Evolutionary conservation across 2,888 invertebrate genomes (phyloP), one percentile per base, ranked within the genome.

Genomic region (Lydus trimaculatus): DNA sequence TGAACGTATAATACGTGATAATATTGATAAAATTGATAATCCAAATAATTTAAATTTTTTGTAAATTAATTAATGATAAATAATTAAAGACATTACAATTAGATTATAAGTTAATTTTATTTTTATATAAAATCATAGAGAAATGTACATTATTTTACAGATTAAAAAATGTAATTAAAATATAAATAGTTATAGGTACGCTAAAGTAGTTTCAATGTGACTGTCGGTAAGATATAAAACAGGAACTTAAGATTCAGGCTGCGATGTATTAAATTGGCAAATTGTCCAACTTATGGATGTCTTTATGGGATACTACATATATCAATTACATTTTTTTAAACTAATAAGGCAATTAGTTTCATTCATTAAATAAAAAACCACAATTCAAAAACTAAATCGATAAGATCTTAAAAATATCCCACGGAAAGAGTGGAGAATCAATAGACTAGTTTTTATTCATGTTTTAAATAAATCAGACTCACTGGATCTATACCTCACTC

Each of bases 1-100:
- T 1, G 94, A 95, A 81, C 87, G 90, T 72, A 83, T 91, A 66
- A 92, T 95, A 69, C 90, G 91, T 76, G 89, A 91, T 68, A 90
- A 92, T 79, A 85, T 92, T 60, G 90, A 91, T 1, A 89, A 91
- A 79, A 85, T 92, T 58, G 91, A 92, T 73, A 86, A 88, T 66
- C 65, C 63, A 20, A 8, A 60, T 31, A 23, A n/a, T 36, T n/a
- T 69, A 23, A 39, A 69, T 23, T 63, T 69, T 28, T 69, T 66
- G 39, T 69, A 69, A 66, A 20, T 23, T 63, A 66, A 63, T 11
- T 11, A 23, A 20, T 9, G 1, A 62, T 36, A 9, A 31, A 33
- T 17, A 61, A 28, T 17, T 60, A 31, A 31, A 31, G 58, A 69
- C 65, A 67, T 65, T 63, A 67, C 65, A 69, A 52, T 39, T 28